Conservation (phyloP, 1,140 invertebrate species). For the Drosophila santomea region DNA sequence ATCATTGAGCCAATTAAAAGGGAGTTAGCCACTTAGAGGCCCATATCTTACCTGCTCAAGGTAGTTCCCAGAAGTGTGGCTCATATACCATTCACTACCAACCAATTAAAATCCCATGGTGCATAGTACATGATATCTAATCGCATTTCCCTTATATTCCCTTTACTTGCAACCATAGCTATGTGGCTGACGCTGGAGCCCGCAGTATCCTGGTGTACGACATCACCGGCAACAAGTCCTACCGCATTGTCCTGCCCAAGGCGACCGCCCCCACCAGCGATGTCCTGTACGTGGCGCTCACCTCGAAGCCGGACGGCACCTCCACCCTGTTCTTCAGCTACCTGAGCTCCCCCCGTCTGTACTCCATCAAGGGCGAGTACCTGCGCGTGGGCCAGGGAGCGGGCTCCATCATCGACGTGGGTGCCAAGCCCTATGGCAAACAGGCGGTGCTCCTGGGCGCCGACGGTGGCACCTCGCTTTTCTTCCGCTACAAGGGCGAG, state of each 20-base stretch:
- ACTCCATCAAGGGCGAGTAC: constrained; percentile 86
- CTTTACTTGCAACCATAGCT: constrained; percentile 57
- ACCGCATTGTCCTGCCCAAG: constrained; percentile 86
- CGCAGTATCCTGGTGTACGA: constrained; percentile 87
- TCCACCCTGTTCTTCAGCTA: constrained; percentile 87
- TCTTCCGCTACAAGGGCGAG: constrained; percentile 87
- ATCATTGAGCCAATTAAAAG: neutral
- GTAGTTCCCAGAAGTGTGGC: neutral
- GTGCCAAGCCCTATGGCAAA: constrained; percentile 85
- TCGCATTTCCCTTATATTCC: neutral
- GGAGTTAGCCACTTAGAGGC: neutral
- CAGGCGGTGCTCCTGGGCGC: constrained; percentile 87
- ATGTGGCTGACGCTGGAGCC: constrained; percentile 87
- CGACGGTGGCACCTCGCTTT: constrained; percentile 86
- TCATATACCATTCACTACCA: neutral
- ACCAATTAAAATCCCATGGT: neutral
- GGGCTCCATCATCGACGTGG: constrained; percentile 86
- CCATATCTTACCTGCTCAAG: neutral
- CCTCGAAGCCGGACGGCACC: constrained; percentile 85
- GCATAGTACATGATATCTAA: neutral
- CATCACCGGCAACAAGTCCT: constrained; percentile 85
- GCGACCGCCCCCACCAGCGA: constrained; percentile 85
- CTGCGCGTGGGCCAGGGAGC: constrained; percentile 85
- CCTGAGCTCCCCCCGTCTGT: constrained; percentile 86
- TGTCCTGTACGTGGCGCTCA: constrained; percentile 87